These are phyloP conservation scores for Crotalus helleri DNA, from an alignment of 2,113 vertebrate species.

Conservation along the genomic window DNA sequence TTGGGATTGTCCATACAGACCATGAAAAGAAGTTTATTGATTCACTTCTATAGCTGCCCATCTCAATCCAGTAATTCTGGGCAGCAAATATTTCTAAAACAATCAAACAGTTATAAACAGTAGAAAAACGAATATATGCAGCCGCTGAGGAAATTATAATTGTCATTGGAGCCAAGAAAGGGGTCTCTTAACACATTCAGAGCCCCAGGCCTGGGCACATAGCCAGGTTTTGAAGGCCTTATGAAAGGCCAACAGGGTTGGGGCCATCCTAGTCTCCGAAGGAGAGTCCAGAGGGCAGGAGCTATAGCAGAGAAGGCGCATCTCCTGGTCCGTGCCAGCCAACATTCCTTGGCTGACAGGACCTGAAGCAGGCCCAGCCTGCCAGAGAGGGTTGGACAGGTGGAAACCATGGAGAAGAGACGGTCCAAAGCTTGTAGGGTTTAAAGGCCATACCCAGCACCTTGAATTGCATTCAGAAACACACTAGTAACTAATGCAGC, in stretches of 20 bases:
- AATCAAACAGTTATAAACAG: background rate
- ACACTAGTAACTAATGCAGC: background rate
- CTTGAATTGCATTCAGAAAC: background rate
- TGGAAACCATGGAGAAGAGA: background rate
- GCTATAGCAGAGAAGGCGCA: no score
- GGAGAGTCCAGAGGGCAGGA: no score
- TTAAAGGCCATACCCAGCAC: background rate
- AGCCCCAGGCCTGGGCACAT: background rate
- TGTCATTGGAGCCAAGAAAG: background rate
- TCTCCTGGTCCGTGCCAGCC: background rate
- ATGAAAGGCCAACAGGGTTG: no score
- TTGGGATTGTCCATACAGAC: background rate
- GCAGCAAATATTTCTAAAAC: background rate
- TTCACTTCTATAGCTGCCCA: background rate
- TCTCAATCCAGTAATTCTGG: background rate
- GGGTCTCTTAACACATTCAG: no score
- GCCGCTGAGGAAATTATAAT: background rate
- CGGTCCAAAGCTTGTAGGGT: background rate
- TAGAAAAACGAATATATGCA: background rate
- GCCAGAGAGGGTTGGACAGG: background rate
- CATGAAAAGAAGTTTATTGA: background rate
- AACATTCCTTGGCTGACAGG: background rate
- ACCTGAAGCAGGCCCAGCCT: background rate
- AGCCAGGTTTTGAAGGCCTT: background rate
- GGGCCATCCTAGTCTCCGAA: no score